Base-by-base conservation (phyloP, 2,797 vertebrate species). In the Sternotherus odoratus region DNA sequence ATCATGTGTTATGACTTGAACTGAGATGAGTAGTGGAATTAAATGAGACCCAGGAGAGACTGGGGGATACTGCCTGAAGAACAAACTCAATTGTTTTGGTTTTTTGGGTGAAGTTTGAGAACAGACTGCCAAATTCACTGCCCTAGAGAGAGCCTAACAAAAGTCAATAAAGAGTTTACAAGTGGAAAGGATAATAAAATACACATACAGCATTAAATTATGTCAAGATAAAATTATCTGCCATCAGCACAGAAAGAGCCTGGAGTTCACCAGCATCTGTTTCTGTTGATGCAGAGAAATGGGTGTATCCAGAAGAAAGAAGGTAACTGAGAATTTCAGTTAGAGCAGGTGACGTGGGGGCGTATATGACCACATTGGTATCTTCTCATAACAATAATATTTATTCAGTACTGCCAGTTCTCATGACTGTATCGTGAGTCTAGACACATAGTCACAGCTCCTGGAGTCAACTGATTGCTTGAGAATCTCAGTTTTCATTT, bases 11-110 rank as follows among this genome's bases (percentile, higher is more conserved):
- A 79, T 49, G 66, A 91, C 66, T 89, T 93, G 24, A 88, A 83
- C 13, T 5, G 66, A 92, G 74, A 89, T 91, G 78, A 96, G 84
- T 85, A 87, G 90, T 79, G 24, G 89, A 91, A 95, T 93, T 93
- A 81, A 94, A 88, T 63, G 89, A 69, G 19, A 80, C n/a, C 5
- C 66, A 66, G 48, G 80, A 93, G 85, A 90, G 13, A 57, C 5
- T 23, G 91, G 91, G 93, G 60, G 63, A 92, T 92, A 83, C 84
- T 30, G 57, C n/a, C 75, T 83, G 36, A 95, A 82, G 72, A 80
- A 90, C 8, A 93, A 89, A 77, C 43, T 85, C 4, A 77, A 83
- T 85, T 87, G 28, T 9, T 85, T 94, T 87, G 91, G 30, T 30
- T 30, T 30, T 66, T 63, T 80, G 4, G 39, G 10, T 33, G 12